Conservation (phyloP, 2,888 invertebrate species). For the Drosophila birchii region DNA sequence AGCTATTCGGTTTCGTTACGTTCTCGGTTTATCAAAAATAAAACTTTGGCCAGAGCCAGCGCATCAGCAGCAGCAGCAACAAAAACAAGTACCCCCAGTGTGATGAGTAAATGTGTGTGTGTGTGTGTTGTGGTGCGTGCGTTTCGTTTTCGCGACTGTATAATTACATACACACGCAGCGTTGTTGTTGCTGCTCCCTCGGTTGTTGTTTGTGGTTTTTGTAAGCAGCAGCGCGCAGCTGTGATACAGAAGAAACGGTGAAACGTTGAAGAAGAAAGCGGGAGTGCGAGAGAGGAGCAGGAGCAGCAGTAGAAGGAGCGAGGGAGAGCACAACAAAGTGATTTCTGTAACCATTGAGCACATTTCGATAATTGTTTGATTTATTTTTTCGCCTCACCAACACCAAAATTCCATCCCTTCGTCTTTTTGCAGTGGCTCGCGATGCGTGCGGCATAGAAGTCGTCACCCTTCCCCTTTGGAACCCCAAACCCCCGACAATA, state of each 20-base stretch:
- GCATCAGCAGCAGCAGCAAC: conserved; percentile 26
- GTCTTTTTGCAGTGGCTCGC: conserved; percentile 63
- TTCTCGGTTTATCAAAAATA: conserved; percentile 68
- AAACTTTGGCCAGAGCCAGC: conserved; percentile 57
- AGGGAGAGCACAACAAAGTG: conserved; percentile 43
- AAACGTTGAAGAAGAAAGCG: conserved; percentile 47
- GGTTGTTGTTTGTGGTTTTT: conserved; percentile 59
- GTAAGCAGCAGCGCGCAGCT: conserved; percentile 65
- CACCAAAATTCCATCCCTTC: conserved; percentile 16
- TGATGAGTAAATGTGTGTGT: conserved; percentile 25
- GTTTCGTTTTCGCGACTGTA: conserved; percentile 63
- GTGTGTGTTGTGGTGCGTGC: conserved; percentile 38
- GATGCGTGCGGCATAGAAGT: conserved; percentile 76
- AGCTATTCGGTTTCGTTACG: conserved; percentile 79
- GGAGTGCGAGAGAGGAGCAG: conserved; percentile 44
- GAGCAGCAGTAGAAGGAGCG: conserved; percentile 12
- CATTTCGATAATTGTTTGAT: conserved; percentile 35
- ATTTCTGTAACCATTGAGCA: conserved; percentile 34
- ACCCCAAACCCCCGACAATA: conserved; percentile 46
- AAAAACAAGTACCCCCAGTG: conserved; percentile 24
- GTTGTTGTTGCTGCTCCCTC: conserved; percentile 35
- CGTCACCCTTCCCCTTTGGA: conserved; percentile 57
- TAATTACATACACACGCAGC: conserved; percentile 62
- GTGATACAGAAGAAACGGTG: conserved; percentile 58
- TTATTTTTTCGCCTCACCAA: conserved; percentile 40